Evolutionary conservation across 1,140 invertebrate genomes (phyloP), one percentile per base, ranked within the genome.

Genomic region (Lasaia peninsularis): DNA sequence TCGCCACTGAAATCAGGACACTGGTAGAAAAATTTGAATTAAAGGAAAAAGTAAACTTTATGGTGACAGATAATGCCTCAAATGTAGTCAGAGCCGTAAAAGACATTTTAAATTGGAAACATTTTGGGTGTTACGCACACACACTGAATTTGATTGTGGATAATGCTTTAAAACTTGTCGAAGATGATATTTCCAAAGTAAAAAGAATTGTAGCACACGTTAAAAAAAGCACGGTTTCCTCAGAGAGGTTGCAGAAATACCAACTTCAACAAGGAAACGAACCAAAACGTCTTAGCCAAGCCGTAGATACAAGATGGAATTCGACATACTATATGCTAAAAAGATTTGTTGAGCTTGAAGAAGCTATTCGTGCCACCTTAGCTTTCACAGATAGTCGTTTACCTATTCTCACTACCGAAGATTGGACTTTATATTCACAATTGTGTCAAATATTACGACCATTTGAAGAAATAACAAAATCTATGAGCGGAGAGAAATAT

Each of bases 241-340:
- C 49, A 34, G 58, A 62, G 28, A 55, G 34, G 10, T 31, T 69
- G 2, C 5, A 5, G 21, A 57, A 58, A 18, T 59, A 63, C 7
- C 63, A 65, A 60, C n/a, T 54, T 0, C 71, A 80, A 69, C 11
- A 20, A 44, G 24, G 52, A 52, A 35, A 31, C 59, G 53, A 48
- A 69, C 65, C 68, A 7, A 65, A 58, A 51, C 70, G 67, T 48
- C 65, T 82, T 7, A 74, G 71, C 5, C 69, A 81, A 69, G 50
- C 61, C 4, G 73, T 79, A 0, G 52, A 61, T 24, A 84, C 75
- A 0, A 60, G 79, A 10, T 87, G 83, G 76, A 85, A 80, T 54
- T 80, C 75, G 2, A 70, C 60, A 5, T 58, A 32, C 14, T 58
- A 21, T 12, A 63, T 62, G 60, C 3, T 57, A 6, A 12, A 53